Evolutionary conservation across 1,140 invertebrate genomes (phyloP).

Genomic region (Magallana gigas): DNA sequence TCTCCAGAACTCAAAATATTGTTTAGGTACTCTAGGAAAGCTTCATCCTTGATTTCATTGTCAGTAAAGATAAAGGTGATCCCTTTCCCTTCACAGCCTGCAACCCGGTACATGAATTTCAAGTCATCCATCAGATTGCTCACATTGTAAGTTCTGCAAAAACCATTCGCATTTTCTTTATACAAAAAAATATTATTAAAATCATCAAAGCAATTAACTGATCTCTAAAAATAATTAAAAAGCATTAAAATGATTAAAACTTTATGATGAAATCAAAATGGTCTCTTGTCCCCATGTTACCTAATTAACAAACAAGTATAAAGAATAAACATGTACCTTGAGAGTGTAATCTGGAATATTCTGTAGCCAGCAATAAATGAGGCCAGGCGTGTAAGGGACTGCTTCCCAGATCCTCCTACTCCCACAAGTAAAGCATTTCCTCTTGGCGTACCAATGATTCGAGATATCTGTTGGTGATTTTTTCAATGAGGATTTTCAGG

Average conservation of each 20-base stretch:
- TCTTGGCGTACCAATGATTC: constrained; percentile 94
- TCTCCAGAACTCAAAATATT: constrained; percentile 95
- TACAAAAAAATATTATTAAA: no score
- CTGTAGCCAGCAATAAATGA: constrained; percentile 77
- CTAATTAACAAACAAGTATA: no score
- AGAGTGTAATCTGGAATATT: constrained; percentile 87
- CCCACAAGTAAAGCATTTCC: constrained; percentile 85
- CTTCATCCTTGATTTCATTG: constrained; percentile 98
- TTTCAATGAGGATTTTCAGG: no score
- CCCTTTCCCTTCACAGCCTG: constrained; percentile 96
- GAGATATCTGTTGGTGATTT: constrained; percentile 90
- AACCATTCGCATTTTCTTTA: not conserved
- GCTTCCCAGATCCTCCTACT: constrained; percentile 79
- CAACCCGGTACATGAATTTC: constrained; percentile 91
- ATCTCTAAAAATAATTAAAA: no score
- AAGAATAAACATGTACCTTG: constrained; percentile 82
- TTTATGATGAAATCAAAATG: no score
- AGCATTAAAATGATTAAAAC: no score
- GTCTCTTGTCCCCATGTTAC: no score
- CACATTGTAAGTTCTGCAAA: constrained; percentile 92
- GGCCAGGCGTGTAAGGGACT: constrained; percentile 76
- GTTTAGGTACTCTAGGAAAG: constrained; percentile 97
- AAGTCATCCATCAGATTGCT: constrained; percentile 97
- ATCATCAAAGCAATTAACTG: no score
- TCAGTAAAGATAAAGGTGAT: constrained; percentile 98